Percentiles rank a stretch among this genome's conserved stretches.
These are phyloP conservation scores for Hemicentrotus pulcherrimus DNA, from an alignment of 35 echinoderm and acorn worm genomes.

Conservation along the genomic window DNA sequence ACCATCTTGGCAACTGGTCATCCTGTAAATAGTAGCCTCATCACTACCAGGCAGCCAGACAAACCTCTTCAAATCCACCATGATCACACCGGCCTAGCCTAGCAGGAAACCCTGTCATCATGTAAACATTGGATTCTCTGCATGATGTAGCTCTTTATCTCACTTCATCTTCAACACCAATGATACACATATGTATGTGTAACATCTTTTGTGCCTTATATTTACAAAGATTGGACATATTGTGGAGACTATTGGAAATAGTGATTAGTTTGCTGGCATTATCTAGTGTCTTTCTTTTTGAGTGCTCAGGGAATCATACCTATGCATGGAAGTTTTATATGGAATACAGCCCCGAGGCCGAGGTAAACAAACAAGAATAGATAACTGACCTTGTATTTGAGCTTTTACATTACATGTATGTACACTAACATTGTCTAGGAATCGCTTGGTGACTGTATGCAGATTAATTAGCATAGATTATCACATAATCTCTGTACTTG, in stretches of 20 bases:
- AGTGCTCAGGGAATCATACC: conserved; percentile 6
- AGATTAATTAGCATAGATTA: conserved; percentile 13
- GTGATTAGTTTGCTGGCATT: neutral
- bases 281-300: neutral
- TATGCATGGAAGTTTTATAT: conserved; percentile 55
- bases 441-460: neutral
- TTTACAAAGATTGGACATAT: neutral
- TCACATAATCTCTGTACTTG: neutral
- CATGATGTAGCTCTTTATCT: neutral
- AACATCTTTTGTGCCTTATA: conserved; percentile 18
- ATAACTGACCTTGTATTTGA: neutral
- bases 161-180: neutral
- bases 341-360: conserved; percentile 47
- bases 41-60: neutral
- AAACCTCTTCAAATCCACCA: neutral
- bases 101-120: neutral
- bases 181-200: neutral
- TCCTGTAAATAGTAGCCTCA: neutral
- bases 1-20: neutral
- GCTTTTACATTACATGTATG: neutral
- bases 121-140: conserved; percentile 6
- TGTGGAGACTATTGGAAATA: neutral
- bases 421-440: neutral
- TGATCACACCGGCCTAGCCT: neutral
- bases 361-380: conserved; percentile 29